A percentile compares a stretch with the other conserved stretches of the same genome.
These are phyloP conservation scores for Rotaria socialis DNA, from an alignment of 2,888 invertebrate species.

Conservation along the genomic window DNA sequence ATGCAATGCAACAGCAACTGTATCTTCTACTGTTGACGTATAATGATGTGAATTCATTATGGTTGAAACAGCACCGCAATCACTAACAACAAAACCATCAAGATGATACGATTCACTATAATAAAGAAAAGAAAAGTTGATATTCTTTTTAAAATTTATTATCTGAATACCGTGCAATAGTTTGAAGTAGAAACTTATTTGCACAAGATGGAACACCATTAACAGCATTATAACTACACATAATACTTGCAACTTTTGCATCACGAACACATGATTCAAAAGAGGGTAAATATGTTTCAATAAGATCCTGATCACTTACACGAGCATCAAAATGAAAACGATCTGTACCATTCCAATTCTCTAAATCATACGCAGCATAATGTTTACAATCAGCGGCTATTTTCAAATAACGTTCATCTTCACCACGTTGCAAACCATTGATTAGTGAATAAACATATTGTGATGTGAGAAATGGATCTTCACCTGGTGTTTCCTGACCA, in stretches of 20 bases:
- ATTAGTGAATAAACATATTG: constrained; percentile 34
- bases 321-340: constrained; percentile 28
- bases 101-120: constrained; percentile 16
- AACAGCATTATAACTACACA: constrained; percentile 35
- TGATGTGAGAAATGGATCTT: constrained; percentile 30
- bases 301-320: constrained; percentile 29
- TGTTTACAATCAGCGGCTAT: constrained; percentile 36
- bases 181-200: constrained; percentile 1
- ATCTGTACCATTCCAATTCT: constrained; percentile 35
- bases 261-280: constrained; percentile 33
- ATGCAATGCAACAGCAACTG: constrained; percentile 31
- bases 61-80: constrained; percentile 5
- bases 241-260: constrained; percentile 32
- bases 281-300: neutral
- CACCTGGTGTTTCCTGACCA: constrained; percentile 35
- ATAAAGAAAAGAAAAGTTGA: neutral
- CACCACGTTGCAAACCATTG: constrained; percentile 30
- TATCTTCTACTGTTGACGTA: constrained; percentile 32
- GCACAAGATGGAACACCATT: constrained; percentile 36
- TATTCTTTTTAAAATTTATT: neutral
- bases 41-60: constrained; percentile 11
- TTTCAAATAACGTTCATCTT: constrained; percentile 34
- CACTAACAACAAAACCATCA: constrained; percentile 32
- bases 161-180: neutral
- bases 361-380: constrained; percentile 35